Evolutionary conservation across 2,888 invertebrate genomes (phyloP).

Genomic region (Dusona sp.): DNA sequence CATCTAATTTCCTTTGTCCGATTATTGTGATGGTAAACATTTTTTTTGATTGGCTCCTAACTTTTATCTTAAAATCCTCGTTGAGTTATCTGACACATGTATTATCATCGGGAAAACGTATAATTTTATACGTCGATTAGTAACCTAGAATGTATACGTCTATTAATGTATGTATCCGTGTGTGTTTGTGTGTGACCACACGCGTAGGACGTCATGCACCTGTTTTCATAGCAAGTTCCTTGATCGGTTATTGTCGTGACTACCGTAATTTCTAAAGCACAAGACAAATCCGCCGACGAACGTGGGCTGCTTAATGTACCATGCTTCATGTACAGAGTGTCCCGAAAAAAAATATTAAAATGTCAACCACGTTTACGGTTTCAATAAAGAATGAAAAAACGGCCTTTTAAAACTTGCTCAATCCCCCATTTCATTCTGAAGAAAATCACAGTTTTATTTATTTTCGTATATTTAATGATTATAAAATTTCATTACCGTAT

Average conservation of each 20-base stretch:
- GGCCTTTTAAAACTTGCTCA: background rate
- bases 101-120: background rate
- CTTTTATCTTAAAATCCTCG: background rate
- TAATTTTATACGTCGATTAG: background rate
- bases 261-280: background rate
- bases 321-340: background rate
- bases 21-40: background rate
- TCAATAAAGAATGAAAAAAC: background rate
- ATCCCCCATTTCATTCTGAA: background rate
- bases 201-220: conserved; percentile 29
- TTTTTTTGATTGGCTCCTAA: background rate
- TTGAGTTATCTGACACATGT: background rate
- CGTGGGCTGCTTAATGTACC: background rate
- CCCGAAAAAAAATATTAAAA: background rate
- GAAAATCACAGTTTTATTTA: background rate
- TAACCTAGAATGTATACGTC: background rate
- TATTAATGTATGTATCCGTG: background rate
- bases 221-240: conserved; percentile 36
- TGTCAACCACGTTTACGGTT: background rate
- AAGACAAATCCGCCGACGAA: background rate
- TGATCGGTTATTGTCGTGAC: conserved; percentile 49
- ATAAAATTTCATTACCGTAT: background rate
- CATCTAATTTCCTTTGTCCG: background rate
- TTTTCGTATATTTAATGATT: background rate
- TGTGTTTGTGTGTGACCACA: background rate